Evolutionary conservation across 2,797 vertebrate genomes (phyloP).

Genomic region (Capromys pilorides): DNA sequence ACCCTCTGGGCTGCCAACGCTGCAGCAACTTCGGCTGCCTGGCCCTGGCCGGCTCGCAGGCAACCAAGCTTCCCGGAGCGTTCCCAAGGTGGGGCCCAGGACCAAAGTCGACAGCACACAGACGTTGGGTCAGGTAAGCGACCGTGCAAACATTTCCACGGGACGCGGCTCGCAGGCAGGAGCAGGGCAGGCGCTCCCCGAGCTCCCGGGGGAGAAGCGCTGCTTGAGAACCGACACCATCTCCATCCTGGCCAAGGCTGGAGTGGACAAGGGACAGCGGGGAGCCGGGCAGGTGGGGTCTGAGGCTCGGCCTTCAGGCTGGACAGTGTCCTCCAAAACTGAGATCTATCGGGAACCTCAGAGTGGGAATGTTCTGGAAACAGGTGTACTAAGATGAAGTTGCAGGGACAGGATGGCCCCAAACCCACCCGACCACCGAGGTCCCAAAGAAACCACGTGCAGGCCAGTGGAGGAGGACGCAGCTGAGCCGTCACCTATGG

Average conservation of each 20-base stretch:
- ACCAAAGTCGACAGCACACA: no score
- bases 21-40: background rate
- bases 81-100: accelerated
- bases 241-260: background rate
- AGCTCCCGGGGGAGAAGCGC: background rate
- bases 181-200: background rate
- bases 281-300: accelerated
- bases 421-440: accelerated
- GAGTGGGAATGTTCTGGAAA: background rate
- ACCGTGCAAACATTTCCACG: background rate
- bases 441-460: background rate
- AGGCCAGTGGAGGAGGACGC: no score
- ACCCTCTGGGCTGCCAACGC: background rate
- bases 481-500: accelerated
- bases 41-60: background rate
- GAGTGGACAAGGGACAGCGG: accelerated
- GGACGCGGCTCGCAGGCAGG: background rate
- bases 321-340: background rate
- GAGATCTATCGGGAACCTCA: background rate
- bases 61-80: background rate
- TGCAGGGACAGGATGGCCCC: background rate
- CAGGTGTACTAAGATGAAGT: background rate
- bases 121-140: background rate
- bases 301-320: no score
- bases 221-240: background rate